Evolutionary conservation across 2,113 vertebrate species (phyloP).

Genomic region (Pygoscelis antarcticus): DNA sequence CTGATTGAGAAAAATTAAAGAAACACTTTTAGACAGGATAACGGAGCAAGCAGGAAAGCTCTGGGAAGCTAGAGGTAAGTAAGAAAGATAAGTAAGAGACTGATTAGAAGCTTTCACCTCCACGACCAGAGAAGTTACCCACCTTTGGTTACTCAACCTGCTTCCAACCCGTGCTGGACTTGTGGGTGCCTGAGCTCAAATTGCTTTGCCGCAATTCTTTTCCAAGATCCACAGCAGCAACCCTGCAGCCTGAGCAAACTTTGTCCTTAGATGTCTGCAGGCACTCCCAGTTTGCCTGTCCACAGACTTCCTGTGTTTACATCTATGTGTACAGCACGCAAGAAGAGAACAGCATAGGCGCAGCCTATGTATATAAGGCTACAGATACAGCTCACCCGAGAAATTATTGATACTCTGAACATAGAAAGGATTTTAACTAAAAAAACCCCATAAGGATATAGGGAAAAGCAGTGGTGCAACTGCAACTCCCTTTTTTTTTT

Average conservation of each 20-base stretch:
- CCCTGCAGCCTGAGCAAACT: not conserved
- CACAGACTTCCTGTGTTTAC: not conserved
- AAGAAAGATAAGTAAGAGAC: not conserved
- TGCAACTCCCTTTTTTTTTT: not conserved
- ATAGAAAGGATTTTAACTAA: not conserved
- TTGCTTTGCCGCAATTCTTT: not conserved
- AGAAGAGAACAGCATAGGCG: not conserved
- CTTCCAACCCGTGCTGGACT: not conserved
- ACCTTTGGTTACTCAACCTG: not conserved
- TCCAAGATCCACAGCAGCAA: not conserved
- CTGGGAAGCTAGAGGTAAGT: not conserved
- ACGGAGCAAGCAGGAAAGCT: not conserved
- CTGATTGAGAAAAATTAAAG: not conserved
- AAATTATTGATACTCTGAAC: not conserved
- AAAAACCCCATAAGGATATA: not conserved
- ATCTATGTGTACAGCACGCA: not conserved
- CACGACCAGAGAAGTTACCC: not conserved
- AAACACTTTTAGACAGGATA: not conserved
- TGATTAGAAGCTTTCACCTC: not conserved
- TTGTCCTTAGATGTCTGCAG: not conserved
- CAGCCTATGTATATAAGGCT: not conserved
- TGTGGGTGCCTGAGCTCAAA: not conserved
- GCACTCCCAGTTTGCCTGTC: not conserved
- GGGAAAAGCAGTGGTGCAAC: not conserved
- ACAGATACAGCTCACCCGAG: not conserved